phyloP scores from a whole-genome alignment of 2,888 invertebrate genomes.

The Baronia brevicornis region DNA sequence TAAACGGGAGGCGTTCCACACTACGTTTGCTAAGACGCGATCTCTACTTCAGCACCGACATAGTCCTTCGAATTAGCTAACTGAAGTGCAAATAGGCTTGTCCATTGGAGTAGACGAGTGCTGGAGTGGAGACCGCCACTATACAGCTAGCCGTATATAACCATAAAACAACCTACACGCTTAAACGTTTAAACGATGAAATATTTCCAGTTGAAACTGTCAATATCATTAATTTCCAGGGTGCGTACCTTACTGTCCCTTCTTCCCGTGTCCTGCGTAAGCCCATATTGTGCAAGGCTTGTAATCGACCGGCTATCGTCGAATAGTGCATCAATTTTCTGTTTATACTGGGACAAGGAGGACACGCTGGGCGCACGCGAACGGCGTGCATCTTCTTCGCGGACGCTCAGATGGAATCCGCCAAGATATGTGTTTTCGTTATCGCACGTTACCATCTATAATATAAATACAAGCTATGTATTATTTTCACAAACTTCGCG shows the following conservation, averaged over 20 bases:
- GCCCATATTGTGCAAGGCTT: slow-evolving; percentile 56
- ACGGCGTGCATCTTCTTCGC: slow-evolving; percentile 54
- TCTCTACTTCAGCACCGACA: too few relatives aligned
- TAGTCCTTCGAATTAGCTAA: too few relatives aligned
- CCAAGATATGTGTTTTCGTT: slow-evolving; percentile 50
- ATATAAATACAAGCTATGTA: background rate
- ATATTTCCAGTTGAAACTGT: background rate
- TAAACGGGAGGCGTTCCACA: too few relatives aligned
- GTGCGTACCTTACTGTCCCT: slow-evolving; percentile 50
- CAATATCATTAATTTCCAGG: background rate
- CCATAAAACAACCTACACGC: too few relatives aligned
- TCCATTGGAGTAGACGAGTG: too few relatives aligned
- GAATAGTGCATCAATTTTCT: slow-evolving; percentile 91
- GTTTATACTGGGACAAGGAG: slow-evolving; percentile 83
- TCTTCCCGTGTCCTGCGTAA: slow-evolving; percentile 36
- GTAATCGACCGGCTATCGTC: slow-evolving; percentile 79
- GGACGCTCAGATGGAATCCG: slow-evolving; percentile 61
- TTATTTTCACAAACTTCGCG: too few relatives aligned
- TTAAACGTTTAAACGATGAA: background rate
- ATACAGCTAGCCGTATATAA: too few relatives aligned
- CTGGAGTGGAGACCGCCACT: too few relatives aligned
- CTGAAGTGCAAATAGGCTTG: too few relatives aligned
- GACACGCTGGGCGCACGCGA: slow-evolving; percentile 62
- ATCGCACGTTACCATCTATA: slow-evolving; percentile 71
- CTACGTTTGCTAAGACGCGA: too few relatives aligned